Conservation (phyloP, 2,797 vertebrate genomes). For the Odontamblyopus lacepedii region DNA sequence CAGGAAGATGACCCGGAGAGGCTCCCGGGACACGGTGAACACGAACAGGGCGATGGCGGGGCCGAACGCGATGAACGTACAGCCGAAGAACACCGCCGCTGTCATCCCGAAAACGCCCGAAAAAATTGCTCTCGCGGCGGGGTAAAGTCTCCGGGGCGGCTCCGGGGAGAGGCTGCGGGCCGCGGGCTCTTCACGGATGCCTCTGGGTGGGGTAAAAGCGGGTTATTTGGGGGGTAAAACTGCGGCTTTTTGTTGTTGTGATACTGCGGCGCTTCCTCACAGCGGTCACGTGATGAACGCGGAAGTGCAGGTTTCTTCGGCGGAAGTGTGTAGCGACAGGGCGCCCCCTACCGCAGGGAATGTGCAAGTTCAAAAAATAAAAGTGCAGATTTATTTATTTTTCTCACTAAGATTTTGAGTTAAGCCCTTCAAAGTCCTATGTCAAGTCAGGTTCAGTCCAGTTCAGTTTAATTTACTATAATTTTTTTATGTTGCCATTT, state of each 20-base stretch:
- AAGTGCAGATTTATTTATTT: no score
- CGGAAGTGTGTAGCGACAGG: no score
- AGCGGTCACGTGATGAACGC: conserved; percentile 1
- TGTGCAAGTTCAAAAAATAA: no score
- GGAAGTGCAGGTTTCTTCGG: neutral
- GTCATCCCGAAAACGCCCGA: conserved; percentile 69
- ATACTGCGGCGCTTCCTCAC: neutral
- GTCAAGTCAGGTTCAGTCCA: no score
- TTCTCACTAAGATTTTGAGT: no score
- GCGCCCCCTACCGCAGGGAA: no score
- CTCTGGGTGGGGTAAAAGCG: no score
- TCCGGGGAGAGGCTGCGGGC: no score
- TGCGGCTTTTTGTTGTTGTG: conserved; percentile 1
- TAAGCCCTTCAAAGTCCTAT: no score
- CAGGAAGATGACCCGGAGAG: conserved; percentile 83
- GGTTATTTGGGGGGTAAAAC: neutral
- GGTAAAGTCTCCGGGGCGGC: neutral
- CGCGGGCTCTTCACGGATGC: no score
- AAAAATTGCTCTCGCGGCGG: neutral
- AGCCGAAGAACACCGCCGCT: conserved; percentile 82
- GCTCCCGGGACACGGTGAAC: conserved; percentile 83
- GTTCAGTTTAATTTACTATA: no score
- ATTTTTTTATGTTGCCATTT: no score
- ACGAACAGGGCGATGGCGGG: conserved; percentile 82
- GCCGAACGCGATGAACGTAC: conserved; percentile 83